Evolutionary conservation across 2,797 vertebrate genomes (phyloP).

Genomic region (Pelodytes ibericus): DNA sequence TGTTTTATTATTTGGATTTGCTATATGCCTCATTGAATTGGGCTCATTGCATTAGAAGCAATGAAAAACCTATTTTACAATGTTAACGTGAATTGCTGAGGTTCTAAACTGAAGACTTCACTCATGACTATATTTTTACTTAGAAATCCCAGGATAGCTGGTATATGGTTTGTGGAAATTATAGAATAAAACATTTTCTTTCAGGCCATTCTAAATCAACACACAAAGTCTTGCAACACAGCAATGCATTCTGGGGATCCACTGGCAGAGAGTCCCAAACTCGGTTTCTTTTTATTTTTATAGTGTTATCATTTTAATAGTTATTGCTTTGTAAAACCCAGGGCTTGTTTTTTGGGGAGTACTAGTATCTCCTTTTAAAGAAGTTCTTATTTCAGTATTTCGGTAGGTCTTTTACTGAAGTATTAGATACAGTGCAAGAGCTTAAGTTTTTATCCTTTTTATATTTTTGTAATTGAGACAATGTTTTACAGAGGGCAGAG

Average conservation of each 20-base stretch:
- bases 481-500: no score
- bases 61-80: constrained; percentile 17
- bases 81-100: constrained; percentile 16
- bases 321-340: no score
- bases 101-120: background rate
- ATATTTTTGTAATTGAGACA: no score
- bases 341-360: no score
- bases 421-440: no score
- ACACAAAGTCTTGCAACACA: background rate
- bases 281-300: no score
- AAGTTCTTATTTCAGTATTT: no score
- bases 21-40: constrained; percentile 28
- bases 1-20: constrained; percentile 20
- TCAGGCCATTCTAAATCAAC: background rate
- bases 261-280: no score
- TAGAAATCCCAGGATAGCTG: background rate
- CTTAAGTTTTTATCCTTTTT: constrained; percentile 29
- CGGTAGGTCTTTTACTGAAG: no score
- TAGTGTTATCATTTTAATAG: no score
- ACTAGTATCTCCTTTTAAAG: no score
- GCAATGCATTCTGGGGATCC: no score
- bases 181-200: background rate
- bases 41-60: constrained; percentile 8
- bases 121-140: background rate
- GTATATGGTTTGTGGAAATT: background rate